Conservation (phyloP, 2,888 invertebrate species). For the Caenorhabditis zanzibari region DNA sequence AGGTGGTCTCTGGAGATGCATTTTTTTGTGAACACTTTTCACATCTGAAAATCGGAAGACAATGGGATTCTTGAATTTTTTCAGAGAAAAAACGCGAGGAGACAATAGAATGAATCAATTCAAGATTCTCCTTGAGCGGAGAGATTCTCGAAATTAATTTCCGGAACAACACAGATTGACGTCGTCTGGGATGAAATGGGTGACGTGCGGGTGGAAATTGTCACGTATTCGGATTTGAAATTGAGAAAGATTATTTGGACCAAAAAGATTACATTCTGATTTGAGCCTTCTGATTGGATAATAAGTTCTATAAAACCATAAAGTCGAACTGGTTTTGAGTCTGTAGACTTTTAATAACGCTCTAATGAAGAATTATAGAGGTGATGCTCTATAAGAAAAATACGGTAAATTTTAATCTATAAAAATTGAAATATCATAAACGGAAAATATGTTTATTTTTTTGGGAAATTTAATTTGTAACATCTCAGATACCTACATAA, state of each 20-base stretch:
- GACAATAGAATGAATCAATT: conserved; percentile 1
- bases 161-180: conserved; percentile 4
- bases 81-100: neutral
- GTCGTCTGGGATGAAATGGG: neutral
- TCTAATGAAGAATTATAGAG: too few species aligned
- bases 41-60: conserved; percentile 51
- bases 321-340: too few species aligned
- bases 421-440: too few species aligned
- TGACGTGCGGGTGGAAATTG: neutral
- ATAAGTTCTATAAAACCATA: too few species aligned
- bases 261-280: neutral
- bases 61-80: neutral
- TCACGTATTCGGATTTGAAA: neutral
- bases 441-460: too few species aligned
- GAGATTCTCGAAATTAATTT: conserved; percentile 13
- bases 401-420: too few species aligned
- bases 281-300: too few species aligned
- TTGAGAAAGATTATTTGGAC: neutral
- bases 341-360: too few species aligned
- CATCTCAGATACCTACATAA: too few species aligned
- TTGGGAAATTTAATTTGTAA: too few species aligned
- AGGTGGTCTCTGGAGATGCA: conserved; percentile 53
- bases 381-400: too few species aligned
- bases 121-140: neutral
- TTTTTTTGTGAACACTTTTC: conserved; percentile 25